Conservation (phyloP, 2,797 vertebrate genomes). For the Triplophysa yarkandensis region DNA sequence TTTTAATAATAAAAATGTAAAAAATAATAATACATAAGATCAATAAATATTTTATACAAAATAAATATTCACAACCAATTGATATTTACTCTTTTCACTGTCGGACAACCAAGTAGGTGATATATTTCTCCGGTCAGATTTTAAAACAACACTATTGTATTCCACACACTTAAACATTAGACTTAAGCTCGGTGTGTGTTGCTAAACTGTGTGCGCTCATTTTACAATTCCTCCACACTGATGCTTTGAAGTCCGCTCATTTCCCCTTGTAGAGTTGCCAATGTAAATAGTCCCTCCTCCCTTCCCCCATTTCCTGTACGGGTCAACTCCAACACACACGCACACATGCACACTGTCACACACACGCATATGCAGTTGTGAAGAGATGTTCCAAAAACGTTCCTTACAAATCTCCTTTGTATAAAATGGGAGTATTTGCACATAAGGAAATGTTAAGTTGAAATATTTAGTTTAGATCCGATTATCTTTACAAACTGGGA, state of each 20-base stretch:
- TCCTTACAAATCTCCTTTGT: too few relatives aligned
- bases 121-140: not conserved
- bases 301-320: constrained; percentile 70
- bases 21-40: too few relatives aligned
- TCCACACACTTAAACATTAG: constrained; percentile 21
- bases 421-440: too few relatives aligned
- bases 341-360: constrained; percentile 38
- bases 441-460: too few relatives aligned
- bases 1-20: too few relatives aligned
- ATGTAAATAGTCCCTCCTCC: constrained; percentile 76
- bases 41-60: too few relatives aligned
- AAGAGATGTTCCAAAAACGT: too few relatives aligned
- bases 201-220: constrained; percentile 66
- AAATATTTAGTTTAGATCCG: too few relatives aligned
- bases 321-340: constrained; percentile 66
- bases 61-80: too few relatives aligned
- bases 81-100: too few relatives aligned
- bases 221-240: constrained; percentile 71
- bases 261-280: constrained; percentile 82
- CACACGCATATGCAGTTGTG: constrained; percentile 47
- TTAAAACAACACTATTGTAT: constrained; percentile 18
- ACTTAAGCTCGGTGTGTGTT: constrained; percentile 59
- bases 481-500: not conserved
- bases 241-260: constrained; percentile 83
- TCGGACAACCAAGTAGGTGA: not conserved